Base-by-base conservation (phyloP, 1,140 invertebrate genomes). In the Drosophila paulistorum region DNA sequence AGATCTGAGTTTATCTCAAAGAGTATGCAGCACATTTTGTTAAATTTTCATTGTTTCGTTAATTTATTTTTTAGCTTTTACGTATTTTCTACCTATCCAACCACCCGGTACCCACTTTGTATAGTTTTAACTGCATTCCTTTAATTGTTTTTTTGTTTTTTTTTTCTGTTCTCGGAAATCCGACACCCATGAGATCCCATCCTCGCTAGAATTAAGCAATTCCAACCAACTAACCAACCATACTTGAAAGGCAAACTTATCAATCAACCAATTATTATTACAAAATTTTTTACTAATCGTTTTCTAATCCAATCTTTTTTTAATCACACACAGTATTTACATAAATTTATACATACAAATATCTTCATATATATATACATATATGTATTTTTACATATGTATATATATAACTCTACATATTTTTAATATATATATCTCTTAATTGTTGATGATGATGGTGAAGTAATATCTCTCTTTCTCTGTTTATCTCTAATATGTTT, bases 391-490 rank as follows among this genome's bases (percentile, higher is more conserved):
- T 65, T 64, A 62, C 17, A 48, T 51, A 51, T 51, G 45, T 51
- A 51, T 51, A 51, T 51, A 30, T 30, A 30, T 30, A 30, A 30
- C 42, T 23, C 17, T 51, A 51, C 59, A 78, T 61, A 76, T 62
- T 67, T 68, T 67, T 68, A 68, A 60, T 77, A 37, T 30, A 6
- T 77, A 77, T 79, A 90, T 79, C 77, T 90, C 85, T 78, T 84
- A 85, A 90, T 90, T 89, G 85, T 90, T 90, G 77, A 89, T 90
- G 81, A 89, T 89, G 85, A 89, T 87, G 83, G 83, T 87, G 84
- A 89, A 85, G 81, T 93, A 94, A 94, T 94, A 92, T 79, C 68
- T 73, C 71, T 76, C 74, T 37, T 11, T 73, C 71, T 77, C 73
- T 77, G 93, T 93, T 94, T 94, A 85, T 85, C 81, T 85, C 77